Base-by-base conservation (phyloP, 2,888 invertebrate species). In the Gastrophysa polygoni region DNA sequence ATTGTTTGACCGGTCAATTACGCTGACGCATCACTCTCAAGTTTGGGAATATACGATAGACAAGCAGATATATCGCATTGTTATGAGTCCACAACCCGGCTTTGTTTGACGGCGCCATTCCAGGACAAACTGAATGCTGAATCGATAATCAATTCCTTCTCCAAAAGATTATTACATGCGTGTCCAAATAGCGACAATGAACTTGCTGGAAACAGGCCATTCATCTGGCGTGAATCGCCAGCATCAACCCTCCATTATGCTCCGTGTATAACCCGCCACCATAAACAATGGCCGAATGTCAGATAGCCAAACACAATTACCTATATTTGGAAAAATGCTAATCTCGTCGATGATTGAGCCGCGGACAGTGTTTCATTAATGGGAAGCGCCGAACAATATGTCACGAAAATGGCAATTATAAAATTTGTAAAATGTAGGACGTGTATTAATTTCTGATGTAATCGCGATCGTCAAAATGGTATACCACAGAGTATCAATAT, bases 251-350 rank as follows among this genome's bases (percentile, higher is more conserved):
- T 69, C 75, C 69, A 76, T 77, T 76, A 76, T 77, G 71, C 67
- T 68, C 70, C 71, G 73, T 74, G 77, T 76, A 75, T 72, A 73
- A 70, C 71, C 71, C 73, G 68, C 73, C 74, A 75, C 68, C 70
- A 71, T 73, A 74, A 75, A 78, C 77, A 78, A 78, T 78, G 70
- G 75, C 68, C 65, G 68, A 75, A 75, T 75, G 73, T 75, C 75
- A 75, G 79, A 79, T 78, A 79, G 75, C 70, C 75, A 74, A 74
- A 77, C 75, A 78, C 80, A 80, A 79, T 80, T 78, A 79, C 75
- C 78, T 75, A 74, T 71, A 77, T 79, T 79, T 72, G 75, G 72
- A 78, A 79, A 79, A 79, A 79, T 77, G 71, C 72, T 77, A 76
- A 77, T 79, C 75, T 74, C 74, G 73, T 73, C 71, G 71, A 72